Evolutionary conservation across 2,797 vertebrate genomes (phyloP), one percentile per base, ranked within the genome.

Genomic region (Hydrocynus forskahlii): DNA sequence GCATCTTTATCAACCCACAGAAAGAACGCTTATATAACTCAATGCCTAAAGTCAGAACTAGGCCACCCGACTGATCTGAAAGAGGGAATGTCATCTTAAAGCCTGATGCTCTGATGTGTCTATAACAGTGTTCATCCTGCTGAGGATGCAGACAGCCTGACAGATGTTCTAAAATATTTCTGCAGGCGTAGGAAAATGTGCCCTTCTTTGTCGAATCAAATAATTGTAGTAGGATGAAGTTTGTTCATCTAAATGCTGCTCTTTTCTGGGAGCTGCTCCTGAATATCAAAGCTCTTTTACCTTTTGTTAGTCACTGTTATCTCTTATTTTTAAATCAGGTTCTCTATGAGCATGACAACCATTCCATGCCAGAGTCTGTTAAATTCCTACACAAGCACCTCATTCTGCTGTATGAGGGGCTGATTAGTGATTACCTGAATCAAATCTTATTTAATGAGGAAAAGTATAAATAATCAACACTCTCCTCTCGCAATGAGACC

Each of bases 1-100:
- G 45, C 19, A 50, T 62, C 77, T 35, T 48, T 43, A 71, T 57
- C 67, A 63, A 35, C 40, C 57, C 69, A 55, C 78, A 66, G 70
- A 67, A 43, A 38, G 43, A 73, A 55, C 54, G 35, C 43, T 80
- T 71, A 55, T 62, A 74, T 74, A 74, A 74, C 62, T 64, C 54
- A 43, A 45, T 35, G 45, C 50, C 69, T 79, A 52, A 72, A 64
- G 68, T 73, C 55, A 71, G 77, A 70, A 62, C 67, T 79, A 59
- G 59, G 55, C 78, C 50, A 71, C 59, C 40, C 5, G n/a, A 16
- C 78, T 54, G 78, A 13, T 64, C n/a, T 63, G 16, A 66, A 66
- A 14, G 63, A 66, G 35, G 2, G 16, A 72, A 35, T 12, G 16
- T 54, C 69, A 23, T 35, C 23, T 10, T 9, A 7, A 71, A 29